Conservation (phyloP, 1,140 invertebrate species). For the Anastrepha obliqua region DNA sequence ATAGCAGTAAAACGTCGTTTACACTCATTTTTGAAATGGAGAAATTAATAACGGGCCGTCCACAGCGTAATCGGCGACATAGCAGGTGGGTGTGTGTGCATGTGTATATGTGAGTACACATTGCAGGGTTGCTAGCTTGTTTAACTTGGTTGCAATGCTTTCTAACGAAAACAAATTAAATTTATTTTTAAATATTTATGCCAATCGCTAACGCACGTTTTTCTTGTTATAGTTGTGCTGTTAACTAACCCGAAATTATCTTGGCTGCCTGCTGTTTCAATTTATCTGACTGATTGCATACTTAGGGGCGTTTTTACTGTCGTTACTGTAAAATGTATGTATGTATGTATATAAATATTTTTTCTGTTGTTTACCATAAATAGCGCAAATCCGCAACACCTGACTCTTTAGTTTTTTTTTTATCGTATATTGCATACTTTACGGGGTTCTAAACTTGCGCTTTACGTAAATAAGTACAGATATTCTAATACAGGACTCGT, state of each 20-base stretch:
- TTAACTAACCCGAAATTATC: neutral
- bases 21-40: constrained; percentile 48
- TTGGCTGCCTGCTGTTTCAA: neutral
- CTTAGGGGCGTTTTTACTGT: neutral
- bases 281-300: neutral
- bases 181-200: neutral
- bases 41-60: constrained; percentile 68
- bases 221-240: constrained; percentile 1
- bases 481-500: too few species aligned
- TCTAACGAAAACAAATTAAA: neutral
- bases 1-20: constrained; percentile 7
- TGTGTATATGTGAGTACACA: constrained; percentile 56
- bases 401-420: neutral
- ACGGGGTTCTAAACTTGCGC: neutral
- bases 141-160: neutral
- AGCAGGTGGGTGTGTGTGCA: constrained; percentile 73
- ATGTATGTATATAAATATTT: too few species aligned
- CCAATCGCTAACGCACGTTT: neutral
- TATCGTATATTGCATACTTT: neutral
- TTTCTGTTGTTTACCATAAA: neutral
- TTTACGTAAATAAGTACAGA: too few species aligned
- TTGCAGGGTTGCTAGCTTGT: neutral
- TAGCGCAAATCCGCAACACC: neutral
- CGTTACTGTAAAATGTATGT: neutral
- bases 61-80: constrained; percentile 78